A percentile compares a stretch with the other conserved stretches of the same genome.
Evolutionary conservation across 2,888 invertebrate genomes (phyloP).

Genomic region (Ormyrus thymus): DNA sequence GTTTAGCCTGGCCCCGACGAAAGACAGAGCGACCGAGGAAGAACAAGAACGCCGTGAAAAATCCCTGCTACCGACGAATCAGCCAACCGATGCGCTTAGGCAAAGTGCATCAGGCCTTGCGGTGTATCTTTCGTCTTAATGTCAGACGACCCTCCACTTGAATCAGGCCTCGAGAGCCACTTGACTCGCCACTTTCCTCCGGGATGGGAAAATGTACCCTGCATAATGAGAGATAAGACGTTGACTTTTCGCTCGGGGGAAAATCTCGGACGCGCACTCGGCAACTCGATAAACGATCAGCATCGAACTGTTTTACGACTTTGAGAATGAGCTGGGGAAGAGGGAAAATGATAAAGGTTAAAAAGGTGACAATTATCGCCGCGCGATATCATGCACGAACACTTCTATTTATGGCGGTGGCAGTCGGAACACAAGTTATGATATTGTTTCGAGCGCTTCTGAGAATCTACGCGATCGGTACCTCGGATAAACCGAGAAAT

Average conservation of each 20-base stretch:
- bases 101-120: background rate
- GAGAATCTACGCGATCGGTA: constrained; percentile 74
- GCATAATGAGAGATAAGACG: background rate
- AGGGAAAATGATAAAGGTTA: constrained; percentile 27
- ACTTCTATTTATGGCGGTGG: constrained; percentile 72
- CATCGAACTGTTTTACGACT: background rate
- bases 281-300: constrained; percentile 11
- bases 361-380: constrained; percentile 53
- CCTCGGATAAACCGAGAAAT: constrained; percentile 71
- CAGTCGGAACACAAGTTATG: constrained; percentile 73
- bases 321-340: background rate
- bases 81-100: background rate
- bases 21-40: background rate
- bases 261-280: background rate
- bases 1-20: constrained; percentile 12
- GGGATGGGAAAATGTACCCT: constrained; percentile 17
- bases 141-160: background rate
- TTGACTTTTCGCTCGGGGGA: background rate
- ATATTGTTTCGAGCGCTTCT: constrained; percentile 74
- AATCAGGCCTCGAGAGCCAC: constrained; percentile 24
- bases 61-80: constrained; percentile 12
- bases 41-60: constrained; percentile 3
- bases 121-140: background rate
- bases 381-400: constrained; percentile 64
- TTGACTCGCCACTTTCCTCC: background rate